Evolutionary conservation across 2,113 vertebrate genomes (phyloP).

Genomic region (Electrona antarctica): DNA sequence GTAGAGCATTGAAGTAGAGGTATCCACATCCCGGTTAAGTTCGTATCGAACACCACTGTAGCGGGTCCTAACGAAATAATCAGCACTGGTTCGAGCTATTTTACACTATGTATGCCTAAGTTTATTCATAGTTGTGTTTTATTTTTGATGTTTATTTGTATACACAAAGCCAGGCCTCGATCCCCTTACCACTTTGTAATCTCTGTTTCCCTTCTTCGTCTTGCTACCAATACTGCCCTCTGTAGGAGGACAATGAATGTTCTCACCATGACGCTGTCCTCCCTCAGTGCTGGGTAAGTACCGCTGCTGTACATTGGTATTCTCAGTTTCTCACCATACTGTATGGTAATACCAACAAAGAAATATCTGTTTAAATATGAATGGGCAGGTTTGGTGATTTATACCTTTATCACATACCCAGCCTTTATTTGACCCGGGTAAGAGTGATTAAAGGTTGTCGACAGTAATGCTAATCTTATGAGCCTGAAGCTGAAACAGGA

Average conservation of each 20-base stretch:
- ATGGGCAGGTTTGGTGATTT: neutral
- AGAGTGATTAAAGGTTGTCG: too few relatives aligned
- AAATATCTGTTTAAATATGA: too few relatives aligned
- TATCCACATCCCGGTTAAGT: too few relatives aligned
- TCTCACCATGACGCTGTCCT: conserved; percentile 13
- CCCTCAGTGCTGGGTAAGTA: conserved; percentile 74
- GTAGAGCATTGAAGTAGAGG: too few relatives aligned
- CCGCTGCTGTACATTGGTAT: too few relatives aligned
- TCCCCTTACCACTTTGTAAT: neutral
- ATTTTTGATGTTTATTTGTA: neutral
- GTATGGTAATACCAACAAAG: too few relatives aligned
- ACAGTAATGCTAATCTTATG: neutral
- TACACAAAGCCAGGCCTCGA: neutral
- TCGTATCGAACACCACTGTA: too few relatives aligned
- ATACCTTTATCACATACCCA: neutral
- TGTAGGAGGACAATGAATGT: conserved; percentile 56
- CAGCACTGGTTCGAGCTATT: too few relatives aligned
- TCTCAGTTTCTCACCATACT: too few relatives aligned
- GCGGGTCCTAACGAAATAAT: too few relatives aligned
- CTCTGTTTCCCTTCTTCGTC: neutral
- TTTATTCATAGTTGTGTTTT: neutral
- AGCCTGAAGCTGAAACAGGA: too few relatives aligned
- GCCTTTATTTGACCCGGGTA: neutral
- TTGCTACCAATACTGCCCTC: conserved; percentile 5
- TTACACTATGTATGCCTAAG: neutral